phyloP scores from a whole-genome alignment of 2,888 invertebrate species.

The Dryococelus australis region DNA sequence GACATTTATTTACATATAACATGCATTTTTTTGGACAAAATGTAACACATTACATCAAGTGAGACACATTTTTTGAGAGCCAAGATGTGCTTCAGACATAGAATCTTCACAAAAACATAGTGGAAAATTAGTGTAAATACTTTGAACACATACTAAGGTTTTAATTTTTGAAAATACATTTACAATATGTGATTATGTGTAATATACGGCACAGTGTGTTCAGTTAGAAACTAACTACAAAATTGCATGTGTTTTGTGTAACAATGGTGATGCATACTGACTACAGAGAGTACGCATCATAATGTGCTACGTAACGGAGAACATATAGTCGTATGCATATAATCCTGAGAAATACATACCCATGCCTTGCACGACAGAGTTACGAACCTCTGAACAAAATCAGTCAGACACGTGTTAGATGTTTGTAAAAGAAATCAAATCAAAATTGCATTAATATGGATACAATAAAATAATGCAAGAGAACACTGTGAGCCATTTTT shows the following conservation, averaged over 20 bases:
- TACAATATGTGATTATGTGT: not conserved
- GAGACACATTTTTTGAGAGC: not conserved
- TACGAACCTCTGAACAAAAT: slow-evolving; percentile 67
- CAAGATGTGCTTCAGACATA: not conserved
- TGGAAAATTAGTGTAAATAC: not conserved
- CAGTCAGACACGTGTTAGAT: not conserved
- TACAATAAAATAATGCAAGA: not conserved
- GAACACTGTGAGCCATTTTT: no score
- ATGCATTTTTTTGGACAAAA: no score
- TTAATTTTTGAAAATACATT: not conserved
- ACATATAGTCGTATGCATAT: not conserved
- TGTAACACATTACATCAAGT: no score
- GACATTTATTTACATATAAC: no score
- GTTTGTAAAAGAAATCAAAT: not conserved
- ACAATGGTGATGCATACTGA: not conserved
- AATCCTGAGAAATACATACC: slow-evolving; percentile 63
- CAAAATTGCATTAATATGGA: not conserved
- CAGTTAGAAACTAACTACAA: not conserved
- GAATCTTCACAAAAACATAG: not conserved
- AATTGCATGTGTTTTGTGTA: not conserved
- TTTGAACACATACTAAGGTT: not conserved
- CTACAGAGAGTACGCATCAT: not conserved
- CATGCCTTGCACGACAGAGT: slow-evolving; percentile 86
- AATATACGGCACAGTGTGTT: not conserved
- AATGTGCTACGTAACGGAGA: not conserved